Evolutionary conservation across 2,888 invertebrate species (phyloP), one percentile per base, ranked within the genome.

Genomic region (Entomobrya proxima): DNA sequence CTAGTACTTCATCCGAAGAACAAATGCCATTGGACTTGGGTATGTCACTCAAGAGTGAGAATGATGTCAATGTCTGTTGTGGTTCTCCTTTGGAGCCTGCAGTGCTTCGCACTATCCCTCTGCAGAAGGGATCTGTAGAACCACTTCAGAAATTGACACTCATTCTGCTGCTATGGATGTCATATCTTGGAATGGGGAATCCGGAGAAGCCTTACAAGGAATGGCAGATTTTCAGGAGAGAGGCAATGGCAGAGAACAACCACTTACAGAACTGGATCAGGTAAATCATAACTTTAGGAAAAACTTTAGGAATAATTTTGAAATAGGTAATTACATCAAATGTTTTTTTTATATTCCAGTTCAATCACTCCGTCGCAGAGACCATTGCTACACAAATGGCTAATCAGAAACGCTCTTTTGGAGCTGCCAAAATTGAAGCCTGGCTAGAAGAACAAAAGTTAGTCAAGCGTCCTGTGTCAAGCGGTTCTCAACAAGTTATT

Each of bases 61-160:
- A 47, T 11, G 67, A 69, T 13, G 40, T 32, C 30, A 27, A n/a
- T 32, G 24, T 47, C 47, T 67, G 67, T 18, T 21, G 32, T 67
- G 76, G 76, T 81, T 75, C 77, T 87, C 78, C 87, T 75, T 87
- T 86, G 86, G 89, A 90, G 90, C 90, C 90, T 88, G 90, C 90
- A 82, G 90, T 88, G 90, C 90, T 87, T 88, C 84, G 83, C 88
- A 85, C 87, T 88, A 67, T 87, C 89, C 90, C 90, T 90, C 90
- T 88, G 90, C 90, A 74, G 90, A 89, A 90, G 90, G 90, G 88
- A 88, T 88, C 85, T 11, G 84, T 86, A 88, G 86, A 88, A 52
- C 87, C 87, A 78, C 86, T 84, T 80, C 87, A 88, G 80, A n/a
- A n/a, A 37, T 30, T n/a, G 18, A 9, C 47, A 2, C 74, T 50